Percentiles rank a stretch among this genome's conserved stretches.
These are phyloP conservation scores for Muschampia plurimacula DNA, from an alignment of 2,888 invertebrate genomes.

Conservation along the genomic window DNA sequence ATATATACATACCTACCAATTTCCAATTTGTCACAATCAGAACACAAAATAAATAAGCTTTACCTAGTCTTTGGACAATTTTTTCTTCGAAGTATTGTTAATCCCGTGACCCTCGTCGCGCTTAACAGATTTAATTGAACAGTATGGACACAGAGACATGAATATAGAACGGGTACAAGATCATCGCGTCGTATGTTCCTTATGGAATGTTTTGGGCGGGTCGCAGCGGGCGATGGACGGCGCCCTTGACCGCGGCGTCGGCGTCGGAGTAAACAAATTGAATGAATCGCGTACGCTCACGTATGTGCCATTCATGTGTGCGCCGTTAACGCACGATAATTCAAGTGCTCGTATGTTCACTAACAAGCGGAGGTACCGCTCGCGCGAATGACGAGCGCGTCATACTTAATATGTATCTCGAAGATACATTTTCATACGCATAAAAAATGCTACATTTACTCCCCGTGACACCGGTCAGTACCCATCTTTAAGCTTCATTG, in stretches of 20 bases:
- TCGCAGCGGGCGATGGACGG: slow-evolving; percentile 71
- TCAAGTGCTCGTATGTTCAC: slow-evolving; percentile 70
- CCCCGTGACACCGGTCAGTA: too few relatives aligned
- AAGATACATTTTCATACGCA: too few relatives aligned
- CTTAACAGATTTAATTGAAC: slow-evolving; percentile 4
- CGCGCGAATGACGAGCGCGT: slow-evolving; percentile 41
- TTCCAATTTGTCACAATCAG: background rate
- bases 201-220: slow-evolving; percentile 47
- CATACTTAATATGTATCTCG: background rate
- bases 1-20: background rate
- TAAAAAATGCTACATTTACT: too few relatives aligned
- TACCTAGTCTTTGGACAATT: background rate
- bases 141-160: background rate
- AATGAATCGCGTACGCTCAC: slow-evolving; percentile 81
- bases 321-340: slow-evolving; percentile 77
- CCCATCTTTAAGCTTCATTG: too few relatives aligned
- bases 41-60: background rate
- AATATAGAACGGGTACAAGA: slow-evolving; percentile 40
- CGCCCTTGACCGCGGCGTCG: slow-evolving; percentile 77
- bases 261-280: slow-evolving; percentile 79
- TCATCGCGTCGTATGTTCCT: slow-evolving; percentile 50
- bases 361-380: slow-evolving; percentile 64
- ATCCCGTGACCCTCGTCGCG: background rate
- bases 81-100: background rate
- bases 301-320: slow-evolving; percentile 81